Evolutionary conservation across 2,888 invertebrate species (phyloP).

Genomic region (Ptychoptera contaminata): DNA sequence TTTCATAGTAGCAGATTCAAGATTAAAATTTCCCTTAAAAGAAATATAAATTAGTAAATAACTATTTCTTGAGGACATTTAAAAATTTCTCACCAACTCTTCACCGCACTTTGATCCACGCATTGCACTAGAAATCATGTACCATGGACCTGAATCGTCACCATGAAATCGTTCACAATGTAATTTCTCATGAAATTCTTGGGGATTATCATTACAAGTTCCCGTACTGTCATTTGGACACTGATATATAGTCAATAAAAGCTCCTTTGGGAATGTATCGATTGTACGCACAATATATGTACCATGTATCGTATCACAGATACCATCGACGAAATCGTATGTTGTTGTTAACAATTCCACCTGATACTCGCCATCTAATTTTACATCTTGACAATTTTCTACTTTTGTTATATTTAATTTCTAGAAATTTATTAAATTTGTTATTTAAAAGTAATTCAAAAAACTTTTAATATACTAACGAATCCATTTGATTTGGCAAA

Average conservation of each 20-base stretch:
- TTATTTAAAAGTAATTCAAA: too few species aligned
- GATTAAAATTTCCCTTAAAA: constrained; percentile 9
- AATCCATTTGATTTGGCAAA: too few species aligned
- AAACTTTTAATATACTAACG: too few species aligned
- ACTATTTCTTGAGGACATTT: neutral
- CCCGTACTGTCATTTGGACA: constrained; percentile 6
- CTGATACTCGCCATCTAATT: constrained; percentile 6
- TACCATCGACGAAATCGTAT: constrained; percentile 9
- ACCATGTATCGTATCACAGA: constrained; percentile 11
- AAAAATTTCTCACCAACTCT: constrained; percentile 14
- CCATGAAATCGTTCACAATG: constrained; percentile 11
- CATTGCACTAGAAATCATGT: constrained; percentile 12
- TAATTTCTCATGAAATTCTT: constrained; percentile 7
- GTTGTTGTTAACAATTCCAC: constrained; percentile 9
- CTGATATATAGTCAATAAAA: constrained; percentile 9
- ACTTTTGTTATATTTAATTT: constrained; percentile 13
- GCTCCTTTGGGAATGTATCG: constrained; percentile 10
- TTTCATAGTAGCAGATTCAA: constrained; percentile 7
- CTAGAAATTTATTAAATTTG: constrained; percentile 5
- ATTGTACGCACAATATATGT: constrained; percentile 10
- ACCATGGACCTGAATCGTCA: constrained; percentile 12
- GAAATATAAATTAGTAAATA: neutral
- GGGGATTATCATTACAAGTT: constrained; percentile 8
- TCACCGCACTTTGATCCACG: constrained; percentile 14
- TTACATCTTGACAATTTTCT: constrained; percentile 9